These are phyloP conservation scores for Vidua macroura DNA, from an alignment of 2,113 vertebrate species.

Conservation along the genomic window DNA sequence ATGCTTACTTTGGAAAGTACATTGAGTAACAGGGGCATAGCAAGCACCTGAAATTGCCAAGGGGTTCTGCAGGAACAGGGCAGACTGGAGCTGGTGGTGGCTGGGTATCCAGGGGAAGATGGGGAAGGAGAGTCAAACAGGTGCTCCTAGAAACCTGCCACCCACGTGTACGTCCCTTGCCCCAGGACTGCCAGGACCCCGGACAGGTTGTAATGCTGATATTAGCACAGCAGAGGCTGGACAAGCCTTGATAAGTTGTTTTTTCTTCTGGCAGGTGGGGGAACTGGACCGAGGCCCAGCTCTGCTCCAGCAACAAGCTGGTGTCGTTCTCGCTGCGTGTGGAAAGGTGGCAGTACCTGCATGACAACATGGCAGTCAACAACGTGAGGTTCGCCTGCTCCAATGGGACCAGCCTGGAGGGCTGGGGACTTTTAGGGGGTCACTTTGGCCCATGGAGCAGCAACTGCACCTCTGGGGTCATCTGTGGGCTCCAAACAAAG, in stretches of 20 bases:
- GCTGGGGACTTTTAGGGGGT: neutral
- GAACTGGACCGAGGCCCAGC: slow-evolving; percentile 25
- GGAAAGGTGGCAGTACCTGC: neutral
- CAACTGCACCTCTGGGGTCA: neutral
- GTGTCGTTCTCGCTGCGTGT: slow-evolving; percentile 47
- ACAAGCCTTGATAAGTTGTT: neutral
- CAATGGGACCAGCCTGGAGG: neutral
- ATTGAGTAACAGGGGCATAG: neutral
- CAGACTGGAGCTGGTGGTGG: neutral
- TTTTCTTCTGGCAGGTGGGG: slow-evolving; percentile 56
- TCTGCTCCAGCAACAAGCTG: slow-evolving; percentile 34
- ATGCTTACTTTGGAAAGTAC: neutral
- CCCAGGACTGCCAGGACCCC: too few species aligned
- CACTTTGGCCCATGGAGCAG: slow-evolving; percentile 31
- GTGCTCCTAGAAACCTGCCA: neutral
- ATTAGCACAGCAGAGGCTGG: neutral
- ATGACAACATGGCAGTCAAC: slow-evolving; percentile 24
- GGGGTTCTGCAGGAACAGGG: neutral
- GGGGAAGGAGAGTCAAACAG: neutral
- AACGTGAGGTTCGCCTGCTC: slow-evolving; percentile 45
- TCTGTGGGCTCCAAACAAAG: slow-evolving; percentile 23
- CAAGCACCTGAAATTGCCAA: neutral
- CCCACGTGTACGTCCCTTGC: fast-evolving
- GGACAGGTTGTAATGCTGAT: fast-evolving
- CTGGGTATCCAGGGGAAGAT: neutral